Base-by-base conservation (phyloP, 2,888 invertebrate species). In the Desoria tigrina region DNA sequence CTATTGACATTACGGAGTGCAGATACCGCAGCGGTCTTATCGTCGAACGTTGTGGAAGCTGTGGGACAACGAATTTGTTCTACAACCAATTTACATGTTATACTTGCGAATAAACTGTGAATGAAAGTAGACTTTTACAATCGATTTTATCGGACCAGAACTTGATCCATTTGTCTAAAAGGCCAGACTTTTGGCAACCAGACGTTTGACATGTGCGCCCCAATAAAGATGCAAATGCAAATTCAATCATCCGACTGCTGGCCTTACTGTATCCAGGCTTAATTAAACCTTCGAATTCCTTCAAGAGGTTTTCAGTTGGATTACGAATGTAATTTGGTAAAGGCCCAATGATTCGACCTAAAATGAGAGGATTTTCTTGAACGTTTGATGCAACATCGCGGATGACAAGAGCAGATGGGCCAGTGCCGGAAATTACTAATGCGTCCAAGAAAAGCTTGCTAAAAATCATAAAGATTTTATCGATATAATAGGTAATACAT, bases 251-350 rank as follows among this genome's bases (percentile, higher is more conserved):
- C 58, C 75, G 73, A 16, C 32, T 65, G 24, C 69, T 66, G 39
- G 69, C 67, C 53, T 67, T 73, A 64, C 57, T 42, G 32, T 27
- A 32, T 11, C 55, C 67, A 18, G 67, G 28, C 60, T 68, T 68
- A 64, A 27, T 50, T 27, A 68, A 61, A 21, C 60, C 69, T 60
- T 77, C 77, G 61, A 73, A 69, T 63, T 76, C 76, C 54, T 68
- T 59, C 39, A 76, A 66, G 24, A 77, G 66, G 18, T 75, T 74
- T 56, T 77, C 75, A 49, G 74, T 74, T 66, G 77, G 77, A 68
- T 75, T 71, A 39, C 76, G 76, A 58, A 76, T 55, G 64, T 69
- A 73, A 56, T 74, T 69, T 28, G 71, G 59, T 32, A 73, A 55
- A 24, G 73, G 69, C 37, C 66, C 64, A 27, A 75, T 57, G 21